These are phyloP conservation scores for Hirtodrosophila alboralis DNA, from an alignment of 2,888 invertebrate genomes.

Conservation along the genomic window DNA sequence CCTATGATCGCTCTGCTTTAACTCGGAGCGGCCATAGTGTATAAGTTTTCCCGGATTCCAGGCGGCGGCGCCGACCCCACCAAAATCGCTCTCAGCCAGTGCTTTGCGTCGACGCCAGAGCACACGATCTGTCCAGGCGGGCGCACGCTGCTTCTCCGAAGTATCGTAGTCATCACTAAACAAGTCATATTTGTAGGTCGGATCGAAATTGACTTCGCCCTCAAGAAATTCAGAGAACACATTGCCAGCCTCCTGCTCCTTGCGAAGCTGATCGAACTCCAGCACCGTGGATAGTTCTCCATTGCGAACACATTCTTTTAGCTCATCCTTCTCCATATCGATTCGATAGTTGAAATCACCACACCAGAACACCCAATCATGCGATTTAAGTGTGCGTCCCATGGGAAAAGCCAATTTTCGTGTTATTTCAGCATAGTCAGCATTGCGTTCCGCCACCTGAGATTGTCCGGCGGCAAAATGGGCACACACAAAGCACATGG, in stretches of 20 bases:
- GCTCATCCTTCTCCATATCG: constrained; percentile 97
- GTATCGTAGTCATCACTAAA: constrained; percentile 99
- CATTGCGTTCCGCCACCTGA: constrained; percentile 94
- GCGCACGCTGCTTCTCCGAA: constrained; percentile 97
- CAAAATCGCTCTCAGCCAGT: constrained; percentile 88
- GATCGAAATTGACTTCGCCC: constrained; percentile 95
- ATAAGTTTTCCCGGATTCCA: constrained; percentile 92
- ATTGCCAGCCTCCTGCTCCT: constrained; percentile 91
- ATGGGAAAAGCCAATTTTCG: constrained; percentile 95
- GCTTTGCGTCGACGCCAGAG: constrained; percentile 94
- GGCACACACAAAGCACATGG: constrained; percentile 98
- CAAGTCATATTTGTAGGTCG: constrained; percentile 99
- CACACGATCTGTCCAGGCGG: constrained; percentile 99
- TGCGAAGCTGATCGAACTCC: constrained; percentile 93
- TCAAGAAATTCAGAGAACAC: constrained; percentile 97
- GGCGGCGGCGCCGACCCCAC: constrained; percentile 84
- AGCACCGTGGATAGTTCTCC: constrained; percentile 89
- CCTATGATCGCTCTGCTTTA: constrained; percentile 98
- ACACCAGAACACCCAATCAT: constrained; percentile 99
- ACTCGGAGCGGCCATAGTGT: constrained; percentile 94
- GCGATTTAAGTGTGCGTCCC: constrained; percentile 95
- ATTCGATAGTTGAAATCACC: constrained; percentile 99
- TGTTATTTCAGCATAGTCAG: constrained; percentile 97
- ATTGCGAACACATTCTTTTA: constrained; percentile 90
- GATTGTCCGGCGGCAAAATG: constrained; percentile 99